phyloP scores from a whole-genome alignment of 2,888 invertebrate species.

The Rhogogaster chlorosoma region DNA sequence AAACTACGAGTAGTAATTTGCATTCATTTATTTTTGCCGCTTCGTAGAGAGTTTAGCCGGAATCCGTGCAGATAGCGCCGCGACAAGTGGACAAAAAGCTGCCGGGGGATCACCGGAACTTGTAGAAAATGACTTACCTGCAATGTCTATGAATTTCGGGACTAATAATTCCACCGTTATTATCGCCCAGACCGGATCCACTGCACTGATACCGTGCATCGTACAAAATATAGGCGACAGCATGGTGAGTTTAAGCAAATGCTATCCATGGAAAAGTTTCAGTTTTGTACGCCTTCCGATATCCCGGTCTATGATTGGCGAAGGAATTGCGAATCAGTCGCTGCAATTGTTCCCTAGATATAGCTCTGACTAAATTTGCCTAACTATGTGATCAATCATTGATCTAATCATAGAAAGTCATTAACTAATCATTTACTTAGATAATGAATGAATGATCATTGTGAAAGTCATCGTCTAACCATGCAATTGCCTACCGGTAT shows the following conservation, averaged over 20 bases:
- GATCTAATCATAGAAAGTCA: not conserved
- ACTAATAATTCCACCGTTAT: slow-evolving; percentile 91
- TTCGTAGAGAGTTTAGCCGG: slow-evolving; percentile 51
- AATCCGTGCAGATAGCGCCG: slow-evolving; percentile 40
- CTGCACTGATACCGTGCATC: slow-evolving; percentile 90
- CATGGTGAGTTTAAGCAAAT: slow-evolving; percentile 85
- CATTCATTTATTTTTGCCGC: not conserved
- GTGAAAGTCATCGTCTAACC: not conserved
- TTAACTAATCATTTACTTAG: not conserved
- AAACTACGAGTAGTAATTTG: not conserved
- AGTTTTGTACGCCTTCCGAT: not conserved
- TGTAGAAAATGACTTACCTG: slow-evolving; percentile 52
- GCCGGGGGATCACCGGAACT: slow-evolving; percentile 25
- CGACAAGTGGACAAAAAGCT: slow-evolving; percentile 16
- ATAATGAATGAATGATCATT: not conserved
- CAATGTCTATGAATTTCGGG: slow-evolving; percentile 87
- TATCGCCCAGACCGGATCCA: slow-evolving; percentile 91
- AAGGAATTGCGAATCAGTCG: not conserved
- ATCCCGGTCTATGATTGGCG: not conserved
- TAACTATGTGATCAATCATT: too few relatives aligned
- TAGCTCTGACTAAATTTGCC: not conserved
- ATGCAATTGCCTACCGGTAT: not conserved
- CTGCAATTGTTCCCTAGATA: not conserved
- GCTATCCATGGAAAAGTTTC: not conserved
- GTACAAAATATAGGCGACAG: slow-evolving; percentile 93